Conservation (phyloP, 1,140 invertebrate genomes). For the Rhizoglyphus robini region DNA sequence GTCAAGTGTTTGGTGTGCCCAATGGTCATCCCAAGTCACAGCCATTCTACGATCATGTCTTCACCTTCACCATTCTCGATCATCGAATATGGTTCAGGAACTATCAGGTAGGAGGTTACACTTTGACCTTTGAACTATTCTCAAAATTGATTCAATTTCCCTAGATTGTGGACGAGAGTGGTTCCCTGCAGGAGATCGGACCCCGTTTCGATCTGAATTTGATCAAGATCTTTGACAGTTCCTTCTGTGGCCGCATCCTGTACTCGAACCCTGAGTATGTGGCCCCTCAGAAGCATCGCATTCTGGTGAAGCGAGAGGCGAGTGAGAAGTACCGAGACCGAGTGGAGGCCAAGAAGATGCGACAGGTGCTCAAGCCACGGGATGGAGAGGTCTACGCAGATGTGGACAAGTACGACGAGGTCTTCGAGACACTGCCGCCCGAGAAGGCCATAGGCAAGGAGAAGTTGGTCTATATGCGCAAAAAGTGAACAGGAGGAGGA, state of each 20-base stretch:
- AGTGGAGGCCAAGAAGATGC: constrained; percentile 59
- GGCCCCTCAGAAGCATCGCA: constrained; percentile 62
- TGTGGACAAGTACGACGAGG: constrained; percentile 19
- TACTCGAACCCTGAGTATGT: constrained; percentile 90
- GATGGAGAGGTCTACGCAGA: constrained; percentile 32
- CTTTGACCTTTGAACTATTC: too few relatives aligned
- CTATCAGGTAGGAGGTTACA: too few relatives aligned
- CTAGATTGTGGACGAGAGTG: constrained; percentile 87
- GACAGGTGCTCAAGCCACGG: constrained; percentile 48
- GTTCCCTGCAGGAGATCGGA: constrained; percentile 41
- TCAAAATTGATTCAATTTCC: too few relatives aligned
- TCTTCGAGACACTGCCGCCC: too few relatives aligned
- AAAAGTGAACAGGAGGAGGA: too few relatives aligned
- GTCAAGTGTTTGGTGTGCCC: constrained; percentile 77
- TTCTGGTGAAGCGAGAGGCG: constrained; percentile 45
- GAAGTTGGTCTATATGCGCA: too few relatives aligned
- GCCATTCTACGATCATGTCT: constrained; percentile 97
- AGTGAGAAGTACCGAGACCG: constrained; percentile 61
- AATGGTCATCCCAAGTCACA: constrained; percentile 96
- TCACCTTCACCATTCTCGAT: constrained; percentile 80
- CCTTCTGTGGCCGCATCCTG: constrained; percentile 75
- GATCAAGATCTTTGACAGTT: constrained; percentile 80
- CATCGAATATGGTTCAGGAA: constrained; percentile 96
- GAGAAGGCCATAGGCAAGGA: too few relatives aligned
- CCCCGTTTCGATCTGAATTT: constrained; percentile 91